Percentiles rank a stretch among this genome's conserved stretches.
Conservation (phyloP, 1,140 invertebrate species). For the Leptonema lineaticorne region DNA sequence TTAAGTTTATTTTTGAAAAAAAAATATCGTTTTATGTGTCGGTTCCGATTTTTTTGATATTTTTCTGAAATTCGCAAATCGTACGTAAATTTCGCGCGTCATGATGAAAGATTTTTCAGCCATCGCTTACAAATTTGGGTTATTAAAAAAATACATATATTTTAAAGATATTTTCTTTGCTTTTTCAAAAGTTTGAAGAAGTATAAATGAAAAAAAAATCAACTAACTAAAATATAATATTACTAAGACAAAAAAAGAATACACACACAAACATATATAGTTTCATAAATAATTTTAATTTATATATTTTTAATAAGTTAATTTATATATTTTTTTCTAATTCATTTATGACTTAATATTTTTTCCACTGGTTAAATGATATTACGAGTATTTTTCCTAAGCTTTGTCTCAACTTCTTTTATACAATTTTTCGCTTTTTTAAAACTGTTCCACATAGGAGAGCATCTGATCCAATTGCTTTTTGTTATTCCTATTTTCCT, state of each 20-base stretch:
- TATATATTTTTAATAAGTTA: neutral
- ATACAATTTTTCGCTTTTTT: neutral
- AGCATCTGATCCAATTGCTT: neutral
- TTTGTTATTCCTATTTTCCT: conserved; percentile 8
- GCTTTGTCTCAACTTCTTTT: no score
- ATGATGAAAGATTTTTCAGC: no score
- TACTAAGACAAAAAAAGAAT: no score
- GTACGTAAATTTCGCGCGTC: no score
- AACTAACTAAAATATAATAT: no score
- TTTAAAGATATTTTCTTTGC: neutral
- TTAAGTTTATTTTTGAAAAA: conserved; percentile 35
- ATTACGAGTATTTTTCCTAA: no score
- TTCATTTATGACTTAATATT: neutral
- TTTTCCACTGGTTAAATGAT: no score
- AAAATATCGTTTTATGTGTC: no score
- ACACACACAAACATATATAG: neutral
- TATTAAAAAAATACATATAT: no score
- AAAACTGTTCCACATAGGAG: neutral
- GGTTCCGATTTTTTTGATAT: no score
- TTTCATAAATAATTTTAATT: neutral
- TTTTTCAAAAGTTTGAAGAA: neutral
- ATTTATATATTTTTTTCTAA: neutral
- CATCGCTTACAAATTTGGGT: no score
- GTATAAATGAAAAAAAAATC: neutral
- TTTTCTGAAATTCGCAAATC: no score